These are phyloP conservation scores for Sphaeramia orbicularis DNA, from an alignment of 2,797 vertebrate species.

Conservation along the genomic window DNA sequence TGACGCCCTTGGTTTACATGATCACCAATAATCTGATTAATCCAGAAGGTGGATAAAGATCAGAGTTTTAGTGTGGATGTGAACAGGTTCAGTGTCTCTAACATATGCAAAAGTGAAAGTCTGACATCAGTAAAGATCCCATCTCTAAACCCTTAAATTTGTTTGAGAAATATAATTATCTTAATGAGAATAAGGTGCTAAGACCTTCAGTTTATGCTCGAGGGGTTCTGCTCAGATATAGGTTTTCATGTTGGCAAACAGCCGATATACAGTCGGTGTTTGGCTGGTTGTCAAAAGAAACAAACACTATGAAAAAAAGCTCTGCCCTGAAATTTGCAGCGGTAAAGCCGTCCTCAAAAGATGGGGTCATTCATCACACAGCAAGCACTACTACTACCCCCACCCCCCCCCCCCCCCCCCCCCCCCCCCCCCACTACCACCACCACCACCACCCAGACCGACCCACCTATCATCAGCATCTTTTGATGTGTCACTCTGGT, in stretches of 20 bases:
- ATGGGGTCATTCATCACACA: constrained; percentile 68
- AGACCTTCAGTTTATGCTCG: constrained; percentile 35
- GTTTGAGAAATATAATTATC: no score
- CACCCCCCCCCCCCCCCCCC: not conserved
- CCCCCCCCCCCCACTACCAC: not conserved
- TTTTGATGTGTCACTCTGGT: constrained; percentile 77
- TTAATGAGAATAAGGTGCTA: constrained; percentile 50
- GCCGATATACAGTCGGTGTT: not conserved
- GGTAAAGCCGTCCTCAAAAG: constrained; percentile 47
- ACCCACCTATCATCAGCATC: constrained; percentile 70
- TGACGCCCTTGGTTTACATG: no score
- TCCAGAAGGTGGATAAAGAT: no score
- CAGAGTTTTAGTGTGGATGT: no score
- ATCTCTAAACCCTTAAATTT: no score
- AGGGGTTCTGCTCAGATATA: constrained; percentile 15
- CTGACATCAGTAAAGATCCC: no score
- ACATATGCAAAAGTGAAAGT: no score
- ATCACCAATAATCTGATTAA: no score
- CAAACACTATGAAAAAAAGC: constrained; percentile 25
- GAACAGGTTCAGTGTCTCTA: no score
- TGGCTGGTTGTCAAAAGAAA: constrained; percentile 16
- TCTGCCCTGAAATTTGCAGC: constrained; percentile 53
- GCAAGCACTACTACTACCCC: constrained; percentile 33
- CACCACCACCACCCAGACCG: not conserved
- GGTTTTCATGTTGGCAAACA: not conserved